phyloP scores from a whole-genome alignment of 1,140 invertebrate species.

The Drosophila biarmipes region DNA sequence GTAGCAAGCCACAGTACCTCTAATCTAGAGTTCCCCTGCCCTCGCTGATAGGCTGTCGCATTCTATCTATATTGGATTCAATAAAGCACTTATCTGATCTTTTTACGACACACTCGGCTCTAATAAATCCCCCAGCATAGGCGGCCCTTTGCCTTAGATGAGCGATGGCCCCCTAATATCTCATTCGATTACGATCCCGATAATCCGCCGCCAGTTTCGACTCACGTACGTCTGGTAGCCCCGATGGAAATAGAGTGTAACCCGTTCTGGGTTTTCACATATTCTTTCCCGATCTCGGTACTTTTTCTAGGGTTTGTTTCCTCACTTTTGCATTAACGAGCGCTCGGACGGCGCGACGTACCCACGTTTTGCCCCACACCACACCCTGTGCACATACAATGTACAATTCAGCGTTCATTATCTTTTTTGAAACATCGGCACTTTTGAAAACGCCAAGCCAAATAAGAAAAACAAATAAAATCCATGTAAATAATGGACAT shows the following conservation, averaged over 20 bases:
- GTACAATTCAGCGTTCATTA: conserved; percentile 73
- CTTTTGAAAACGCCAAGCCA: conserved; percentile 82
- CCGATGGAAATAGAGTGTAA: conserved; percentile 26
- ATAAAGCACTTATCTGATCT: conserved; percentile 43
- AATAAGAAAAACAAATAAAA: conserved; percentile 84
- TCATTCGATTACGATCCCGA: conserved; percentile 43
- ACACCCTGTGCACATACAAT: conserved; percentile 47
- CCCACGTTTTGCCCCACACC: conserved; percentile 11
- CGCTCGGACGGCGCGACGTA: conserved; percentile 5
- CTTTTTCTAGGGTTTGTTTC: conserved; percentile 47
- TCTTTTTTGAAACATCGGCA: conserved; percentile 81
- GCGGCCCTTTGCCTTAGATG: conserved; percentile 18
- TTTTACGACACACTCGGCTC: conserved; percentile 26
- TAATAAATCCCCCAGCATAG: conserved; percentile 30
- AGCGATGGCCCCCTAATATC: conserved; percentile 34
- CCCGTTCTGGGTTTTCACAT: conserved; percentile 35
- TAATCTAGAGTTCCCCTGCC: conserved; percentile 26
- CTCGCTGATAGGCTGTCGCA: conserved; percentile 12
- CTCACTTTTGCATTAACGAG: conserved; percentile 48
- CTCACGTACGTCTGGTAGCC: conserved; percentile 46
- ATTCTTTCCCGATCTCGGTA: conserved; percentile 7
- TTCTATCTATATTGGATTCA: conserved; percentile 24
- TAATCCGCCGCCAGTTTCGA: conserved; percentile 19
- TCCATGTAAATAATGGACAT: conserved; percentile 83
- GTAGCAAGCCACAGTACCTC: neutral